These are phyloP conservation scores for Apogon hyalosoma DNA, from an alignment of 2,797 vertebrate species.

Conservation along the genomic window DNA sequence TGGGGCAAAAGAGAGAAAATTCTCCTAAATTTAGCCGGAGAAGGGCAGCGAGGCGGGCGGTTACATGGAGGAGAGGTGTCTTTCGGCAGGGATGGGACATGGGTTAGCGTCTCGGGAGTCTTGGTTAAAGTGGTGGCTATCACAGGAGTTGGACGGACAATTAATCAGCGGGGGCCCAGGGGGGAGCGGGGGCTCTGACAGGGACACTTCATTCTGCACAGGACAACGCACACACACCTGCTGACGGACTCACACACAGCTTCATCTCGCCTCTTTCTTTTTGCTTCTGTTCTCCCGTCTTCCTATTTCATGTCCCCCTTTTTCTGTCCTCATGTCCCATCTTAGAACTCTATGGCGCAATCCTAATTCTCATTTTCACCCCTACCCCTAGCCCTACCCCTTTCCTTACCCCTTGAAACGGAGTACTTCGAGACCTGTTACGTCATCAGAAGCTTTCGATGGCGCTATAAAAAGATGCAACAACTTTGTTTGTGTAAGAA, in stretches of 20 bases:
- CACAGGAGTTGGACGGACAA: slow-evolving; percentile 81
- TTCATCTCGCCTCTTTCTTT: slow-evolving; percentile 38
- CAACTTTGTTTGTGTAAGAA: too few species aligned
- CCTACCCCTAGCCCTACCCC: too few species aligned
- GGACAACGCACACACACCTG: slow-evolving; percentile 57
- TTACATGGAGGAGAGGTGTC: slow-evolving; percentile 52
- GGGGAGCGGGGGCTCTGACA: slow-evolving; percentile 77
- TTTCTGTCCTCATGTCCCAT: slow-evolving; percentile 23
- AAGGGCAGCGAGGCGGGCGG: slow-evolving; percentile 58
- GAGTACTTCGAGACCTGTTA: too few species aligned
- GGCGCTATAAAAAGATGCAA: too few species aligned
- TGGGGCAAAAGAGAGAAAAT: slow-evolving; percentile 27
- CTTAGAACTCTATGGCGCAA: not conserved
- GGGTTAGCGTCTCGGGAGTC: slow-evolving; percentile 78
- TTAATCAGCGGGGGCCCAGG: slow-evolving; percentile 83
- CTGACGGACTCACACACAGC: slow-evolving; percentile 59
- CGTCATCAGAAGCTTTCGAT: too few species aligned
- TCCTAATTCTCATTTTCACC: not conserved
- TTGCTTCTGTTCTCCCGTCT: slow-evolving; percentile 20
- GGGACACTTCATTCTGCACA: slow-evolving; percentile 79
- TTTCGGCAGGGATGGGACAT: slow-evolving; percentile 66
- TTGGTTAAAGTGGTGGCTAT: slow-evolving; percentile 82
- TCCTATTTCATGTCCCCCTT: slow-evolving; percentile 37
- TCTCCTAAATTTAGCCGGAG: slow-evolving; percentile 78
- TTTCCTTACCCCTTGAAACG: too few species aligned